Base-by-base conservation (phyloP, 37 sponge, comb jelly and placozoan species). In the Aplysina aerophoba region DNA sequence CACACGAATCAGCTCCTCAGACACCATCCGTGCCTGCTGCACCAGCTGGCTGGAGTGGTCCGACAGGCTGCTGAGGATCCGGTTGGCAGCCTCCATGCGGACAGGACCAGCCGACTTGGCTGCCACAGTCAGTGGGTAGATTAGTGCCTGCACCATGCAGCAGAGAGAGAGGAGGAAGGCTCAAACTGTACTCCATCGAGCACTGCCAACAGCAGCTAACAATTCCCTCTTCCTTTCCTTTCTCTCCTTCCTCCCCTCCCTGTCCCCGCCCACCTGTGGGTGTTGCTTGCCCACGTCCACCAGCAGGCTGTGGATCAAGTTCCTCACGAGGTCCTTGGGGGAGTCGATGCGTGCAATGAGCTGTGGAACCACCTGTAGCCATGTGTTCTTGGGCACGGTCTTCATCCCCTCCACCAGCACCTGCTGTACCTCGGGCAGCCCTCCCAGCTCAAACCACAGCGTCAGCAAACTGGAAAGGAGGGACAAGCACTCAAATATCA, bases 301-400 rank as follows among this genome's bases (percentile, higher is more conserved):
- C 63, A 98, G 88, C 16, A 98, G 93, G 53, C 94, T 91, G 80
- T 96, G 96, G 61, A 98, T 94, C 36, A 96, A 90, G 30, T 93
- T 92, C 58, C 92, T 85, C 14, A 98, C 95, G 16, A 87, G 87
- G 20, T 85, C 56, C 27, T 92, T 64, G n/a, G 95, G 97, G 57
- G 94, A 95, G 81, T 98, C 99, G 14, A 98, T 98, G 38, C 99
- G 54, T 21, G 99, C 99, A 62, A 98, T 98, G 40, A 98, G 91
- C 83, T 96, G 96, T 0, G 99, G 99, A n/a, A 98, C 92, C 19
- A 96, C 91, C 87, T 96, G 94, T 12, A 98, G 88, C 99, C 99
- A 98, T 0, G 90, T 95, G 83, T 98, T 94, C 40, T 93, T 98
- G 61, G 90, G 92, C 5, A 98, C 92, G n/a, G 93, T 94, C 69